Percentiles rank a stretch among this genome's conserved stretches.
Conservation (phyloP, 2,113 vertebrate species). For the Percina caprodes region DNA sequence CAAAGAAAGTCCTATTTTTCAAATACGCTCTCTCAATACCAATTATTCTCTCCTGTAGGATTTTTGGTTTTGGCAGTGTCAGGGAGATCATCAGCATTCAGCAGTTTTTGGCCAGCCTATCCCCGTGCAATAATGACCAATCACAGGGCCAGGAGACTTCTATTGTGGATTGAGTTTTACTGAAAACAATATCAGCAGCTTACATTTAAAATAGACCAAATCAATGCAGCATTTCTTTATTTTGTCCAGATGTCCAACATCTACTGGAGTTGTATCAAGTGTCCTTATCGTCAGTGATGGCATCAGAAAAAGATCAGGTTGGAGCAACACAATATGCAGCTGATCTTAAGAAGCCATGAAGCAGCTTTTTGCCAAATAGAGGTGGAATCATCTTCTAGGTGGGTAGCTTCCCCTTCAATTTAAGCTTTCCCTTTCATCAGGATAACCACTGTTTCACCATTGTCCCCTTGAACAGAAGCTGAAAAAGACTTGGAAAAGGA, state of each 20-base stretch:
- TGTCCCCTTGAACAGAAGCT: slow-evolving; percentile 58
- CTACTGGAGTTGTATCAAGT: slow-evolving; percentile 41
- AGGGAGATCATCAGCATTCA: slow-evolving; percentile 54
- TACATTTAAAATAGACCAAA: slow-evolving; percentile 33
- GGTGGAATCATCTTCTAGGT: slow-evolving; percentile 55
- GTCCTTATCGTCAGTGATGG: slow-evolving; percentile 40
- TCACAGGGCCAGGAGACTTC: slow-evolving; percentile 8
- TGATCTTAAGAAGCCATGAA: slow-evolving; percentile 37
- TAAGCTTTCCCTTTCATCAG: slow-evolving; percentile 64
- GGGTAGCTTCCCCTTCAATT: slow-evolving; percentile 55
- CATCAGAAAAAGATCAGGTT: slow-evolving; percentile 49
- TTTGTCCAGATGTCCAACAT: slow-evolving; percentile 20
- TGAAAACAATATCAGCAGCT: slow-evolving; percentile 3
- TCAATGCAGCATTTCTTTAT: neutral
- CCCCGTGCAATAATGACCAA: slow-evolving; percentile 23
- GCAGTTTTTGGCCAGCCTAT: slow-evolving; percentile 27
- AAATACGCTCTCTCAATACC: slow-evolving; percentile 51
- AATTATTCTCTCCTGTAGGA: slow-evolving; percentile 47
- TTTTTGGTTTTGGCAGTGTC: slow-evolving; percentile 41
- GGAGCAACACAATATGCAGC: slow-evolving; percentile 41
- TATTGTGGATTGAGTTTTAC: slow-evolving; percentile 45
- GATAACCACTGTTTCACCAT: slow-evolving; percentile 61
- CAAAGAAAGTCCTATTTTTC: slow-evolving; percentile 63
- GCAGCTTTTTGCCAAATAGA: slow-evolving; percentile 49
- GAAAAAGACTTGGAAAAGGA: slow-evolving; percentile 47